phyloP scores from a whole-genome alignment of 2,113 vertebrate species.

The cat (Felis catus) region F.catus_Fca126_mat1.0 CM031426.1:61518501-61519000 shows the following conservation, averaged over 20 bases:
- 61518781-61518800: not conserved
- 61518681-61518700: not conserved
- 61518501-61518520: not conserved
- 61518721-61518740: not conserved
- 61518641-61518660: not conserved
- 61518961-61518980: not conserved
- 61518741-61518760: not conserved
- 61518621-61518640: not conserved
- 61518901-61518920: not conserved
- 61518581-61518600: not conserved
- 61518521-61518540: not conserved
- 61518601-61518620: not conserved
- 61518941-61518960: not conserved
- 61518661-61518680: not conserved
- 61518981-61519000: not conserved
- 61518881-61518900: not conserved
- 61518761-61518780: too few relatives aligned
- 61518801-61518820: too few relatives aligned
- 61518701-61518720: accelerated
- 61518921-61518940: not conserved
- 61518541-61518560: not conserved
- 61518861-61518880: not conserved
- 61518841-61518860: accelerated
- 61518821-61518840: not conserved
- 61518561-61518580: not conserved